phyloP scores from a whole-genome alignment of 2,888 invertebrate species.

The Trileptium ribeirensis region DNA sequence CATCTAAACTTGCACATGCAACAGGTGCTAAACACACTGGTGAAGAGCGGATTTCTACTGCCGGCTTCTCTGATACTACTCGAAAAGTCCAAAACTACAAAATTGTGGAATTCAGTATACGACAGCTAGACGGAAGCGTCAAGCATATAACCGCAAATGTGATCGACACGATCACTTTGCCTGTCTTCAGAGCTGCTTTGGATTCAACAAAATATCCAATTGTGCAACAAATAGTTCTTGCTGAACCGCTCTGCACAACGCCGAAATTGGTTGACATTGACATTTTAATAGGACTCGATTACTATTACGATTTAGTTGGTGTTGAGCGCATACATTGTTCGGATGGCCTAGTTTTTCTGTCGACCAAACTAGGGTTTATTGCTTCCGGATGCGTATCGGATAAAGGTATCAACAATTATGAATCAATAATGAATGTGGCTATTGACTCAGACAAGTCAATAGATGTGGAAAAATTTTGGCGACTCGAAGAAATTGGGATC shows the following conservation, averaged over 20 bases:
- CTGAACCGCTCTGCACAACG: background rate
- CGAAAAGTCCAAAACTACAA: background rate
- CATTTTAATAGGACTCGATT: background rate
- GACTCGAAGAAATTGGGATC: background rate
- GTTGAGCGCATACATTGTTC: background rate
- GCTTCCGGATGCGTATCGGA: background rate
- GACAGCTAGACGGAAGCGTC: background rate
- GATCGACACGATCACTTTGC: background rate
- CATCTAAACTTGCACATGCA: background rate
- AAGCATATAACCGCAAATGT: background rate
- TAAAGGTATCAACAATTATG: too few relatives aligned
- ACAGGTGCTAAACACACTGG: background rate
- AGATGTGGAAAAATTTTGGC: background rate
- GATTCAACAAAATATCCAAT: background rate
- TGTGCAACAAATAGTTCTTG: background rate
- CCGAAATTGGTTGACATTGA: background rate
- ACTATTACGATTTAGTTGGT: background rate
- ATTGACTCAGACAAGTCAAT: background rate
- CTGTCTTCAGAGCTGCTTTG: background rate
- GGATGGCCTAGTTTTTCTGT: background rate
- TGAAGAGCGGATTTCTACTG: background rate
- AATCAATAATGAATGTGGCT: background rate
- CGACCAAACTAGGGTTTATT: background rate
- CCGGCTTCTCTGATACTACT: background rate
- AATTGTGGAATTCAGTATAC: background rate